Evolutionary conservation across 1,140 invertebrate genomes (phyloP), one percentile per base, ranked within the genome.

Genomic region (Rhagoletis zephyria): DNA sequence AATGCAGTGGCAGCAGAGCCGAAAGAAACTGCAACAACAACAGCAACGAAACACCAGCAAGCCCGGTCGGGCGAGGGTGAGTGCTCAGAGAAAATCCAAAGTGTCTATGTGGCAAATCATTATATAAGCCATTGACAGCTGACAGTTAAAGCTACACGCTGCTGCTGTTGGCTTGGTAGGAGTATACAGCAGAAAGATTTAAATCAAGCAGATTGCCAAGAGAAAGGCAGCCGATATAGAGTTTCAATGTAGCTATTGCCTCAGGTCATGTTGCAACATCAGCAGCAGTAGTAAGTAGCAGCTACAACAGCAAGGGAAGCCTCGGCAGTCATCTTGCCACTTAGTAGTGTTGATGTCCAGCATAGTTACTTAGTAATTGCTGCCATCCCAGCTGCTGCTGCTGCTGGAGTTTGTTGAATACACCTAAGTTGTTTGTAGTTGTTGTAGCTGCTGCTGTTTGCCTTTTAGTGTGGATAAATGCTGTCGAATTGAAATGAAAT

Each of bases 71-170:
- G 51, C 10, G 51, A 56, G 51, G 61, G 48, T 40, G 45, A 42
- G 74, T 7, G 16, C 45, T 3, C 48, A 51, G 48, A 51, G 48
- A 16, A 19, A 81, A n/a, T 81, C 42, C 48, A 81, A 81, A 56
- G 74, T 81, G 74, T 56, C 74, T 51, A 81, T 81, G 74, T 81
- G 48, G 74, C 74, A 81, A 81, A 81, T 81, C 74, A 81, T 81
- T 81, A 81, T 81, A 81, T 81, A 81, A 81, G 74, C 74, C 74
- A 81, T 81, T 81, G 74, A 56, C 74, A 81, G 74, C 74, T 81
- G 74, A 81, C 74, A 81, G 48, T 56, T 81, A 59, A 81, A 81
- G 74, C 48, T 81, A 7, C 45, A 81, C 30, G 30, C 30, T 30
- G 30, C 30, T 30, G 30, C 30, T 30, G 30, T 30, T 30, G 30